Evolutionary conservation across 2,888 invertebrate genomes (phyloP).

Genomic region (Heterodera filipjevi): DNA sequence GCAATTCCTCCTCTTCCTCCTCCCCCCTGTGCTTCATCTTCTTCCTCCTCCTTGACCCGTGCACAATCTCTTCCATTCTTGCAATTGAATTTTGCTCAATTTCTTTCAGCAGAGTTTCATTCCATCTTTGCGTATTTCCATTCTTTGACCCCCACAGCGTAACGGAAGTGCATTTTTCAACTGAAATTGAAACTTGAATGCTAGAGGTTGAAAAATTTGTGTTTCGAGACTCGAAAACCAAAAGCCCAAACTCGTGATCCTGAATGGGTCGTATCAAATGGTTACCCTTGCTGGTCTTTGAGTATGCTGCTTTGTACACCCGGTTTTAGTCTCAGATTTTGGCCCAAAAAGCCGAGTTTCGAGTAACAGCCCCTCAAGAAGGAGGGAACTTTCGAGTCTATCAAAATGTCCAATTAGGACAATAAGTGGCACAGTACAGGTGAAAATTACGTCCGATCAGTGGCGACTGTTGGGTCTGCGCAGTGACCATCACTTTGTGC

Average conservation of each 20-base stretch:
- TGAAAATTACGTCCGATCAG: neutral
- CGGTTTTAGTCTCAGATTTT: too few relatives aligned
- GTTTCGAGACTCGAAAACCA: too few relatives aligned
- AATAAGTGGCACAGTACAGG: neutral
- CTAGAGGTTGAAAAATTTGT: too few relatives aligned
- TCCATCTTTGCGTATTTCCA: neutral
- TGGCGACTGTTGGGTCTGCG: neutral
- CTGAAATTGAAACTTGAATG: neutral
- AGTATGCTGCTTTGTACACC: too few relatives aligned
- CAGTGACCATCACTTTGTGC: conserved; percentile 1
- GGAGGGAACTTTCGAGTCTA: too few relatives aligned
- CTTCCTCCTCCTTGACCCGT: neutral
- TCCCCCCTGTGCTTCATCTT: neutral
- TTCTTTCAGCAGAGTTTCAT: neutral
- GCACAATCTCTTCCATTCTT: neutral
- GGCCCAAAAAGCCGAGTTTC: too few relatives aligned
- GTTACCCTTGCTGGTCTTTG: too few relatives aligned
- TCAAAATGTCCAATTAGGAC: neutral
- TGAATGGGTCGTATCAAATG: too few relatives aligned
- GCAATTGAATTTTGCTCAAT: neutral
- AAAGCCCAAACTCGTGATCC: too few relatives aligned
- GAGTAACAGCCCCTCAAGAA: too few relatives aligned
- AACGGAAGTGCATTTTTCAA: neutral
- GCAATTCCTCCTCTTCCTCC: neutral
- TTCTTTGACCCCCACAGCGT: neutral